A percentile compares a stretch with the other conserved stretches of the same genome.
These are phyloP conservation scores for Chrysina gloriosa DNA, from an alignment of 2,888 invertebrate genomes.

Conservation along the genomic window DNA sequence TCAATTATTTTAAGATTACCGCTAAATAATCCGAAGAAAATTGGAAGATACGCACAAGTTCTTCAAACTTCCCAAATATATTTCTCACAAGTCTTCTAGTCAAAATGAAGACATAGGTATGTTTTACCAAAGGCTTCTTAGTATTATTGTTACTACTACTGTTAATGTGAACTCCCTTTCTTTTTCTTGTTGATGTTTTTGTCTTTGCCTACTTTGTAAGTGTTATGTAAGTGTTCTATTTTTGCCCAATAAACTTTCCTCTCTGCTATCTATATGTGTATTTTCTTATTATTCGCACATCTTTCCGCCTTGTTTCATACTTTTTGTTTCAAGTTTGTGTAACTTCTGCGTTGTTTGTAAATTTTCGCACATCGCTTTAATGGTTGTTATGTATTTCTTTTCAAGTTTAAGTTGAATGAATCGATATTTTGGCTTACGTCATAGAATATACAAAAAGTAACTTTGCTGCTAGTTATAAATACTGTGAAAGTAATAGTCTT, in stretches of 20 bases:
- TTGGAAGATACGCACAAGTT: constrained; percentile 15
- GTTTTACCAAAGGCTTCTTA: constrained; percentile 9
- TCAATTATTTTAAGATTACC: constrained; percentile 1
- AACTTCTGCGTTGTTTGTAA: constrained; percentile 1
- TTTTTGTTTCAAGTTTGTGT: neutral
- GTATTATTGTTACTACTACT: neutral
- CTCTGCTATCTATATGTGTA: neutral
- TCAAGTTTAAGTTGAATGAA: constrained; percentile 1
- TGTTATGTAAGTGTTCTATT: neutral
- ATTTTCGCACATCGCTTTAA: neutral
- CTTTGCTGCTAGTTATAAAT: too few relatives aligned
- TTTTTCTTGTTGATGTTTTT: neutral
- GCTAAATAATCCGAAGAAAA: neutral
- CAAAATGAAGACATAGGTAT: constrained; percentile 30
- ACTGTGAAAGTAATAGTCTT: too few relatives aligned
- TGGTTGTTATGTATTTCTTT: constrained; percentile 1
- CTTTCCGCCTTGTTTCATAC: neutral
- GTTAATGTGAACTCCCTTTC: neutral
- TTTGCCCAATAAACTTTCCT: constrained; percentile 1
- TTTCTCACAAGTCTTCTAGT: constrained; percentile 14
- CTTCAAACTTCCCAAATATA: constrained; percentile 9
- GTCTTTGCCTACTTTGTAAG: constrained; percentile 4
- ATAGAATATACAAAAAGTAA: neutral
- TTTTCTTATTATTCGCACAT: constrained; percentile 17
- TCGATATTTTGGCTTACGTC: constrained; percentile 9